phyloP scores from a whole-genome alignment of 2,888 invertebrate species.

The Lucinisca nassula region DNA sequence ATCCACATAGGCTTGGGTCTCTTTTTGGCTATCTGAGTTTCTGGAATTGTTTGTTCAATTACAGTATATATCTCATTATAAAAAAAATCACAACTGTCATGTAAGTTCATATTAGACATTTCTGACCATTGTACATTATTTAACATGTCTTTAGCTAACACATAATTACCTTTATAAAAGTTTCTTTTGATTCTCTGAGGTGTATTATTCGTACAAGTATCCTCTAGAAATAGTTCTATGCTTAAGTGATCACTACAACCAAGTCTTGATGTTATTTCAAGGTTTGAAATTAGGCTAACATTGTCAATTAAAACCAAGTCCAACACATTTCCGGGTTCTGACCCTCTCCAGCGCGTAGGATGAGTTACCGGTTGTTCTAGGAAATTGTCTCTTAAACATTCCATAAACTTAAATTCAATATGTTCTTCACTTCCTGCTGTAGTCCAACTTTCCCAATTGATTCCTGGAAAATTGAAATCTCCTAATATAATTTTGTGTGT shows the following conservation, averaged over 20 bases:
- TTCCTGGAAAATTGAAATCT: constrained; percentile 24
- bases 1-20: constrained; percentile 17
- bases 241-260: background rate
- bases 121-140: background rate
- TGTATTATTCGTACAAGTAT: background rate
- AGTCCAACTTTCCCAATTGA: constrained; percentile 10
- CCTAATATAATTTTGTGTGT: constrained; percentile 6
- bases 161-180: background rate
- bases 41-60: background rate
- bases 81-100: constrained; percentile 13
- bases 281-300: background rate
- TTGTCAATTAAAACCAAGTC: background rate
- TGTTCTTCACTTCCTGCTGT: background rate
- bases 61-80: background rate
- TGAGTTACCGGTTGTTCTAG: background rate
- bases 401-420: background rate
- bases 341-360: background rate
- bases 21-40: background rate
- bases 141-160: background rate
- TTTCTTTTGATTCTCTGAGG: background rate
- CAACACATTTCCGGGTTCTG: background rate
- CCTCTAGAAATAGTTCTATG: background rate
- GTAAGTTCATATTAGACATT: background rate
- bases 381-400: constrained; percentile 12
- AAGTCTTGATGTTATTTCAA: background rate